Conservation (phyloP, 2,797 vertebrate genomes). For the Peromyscus eremicus region DNA sequence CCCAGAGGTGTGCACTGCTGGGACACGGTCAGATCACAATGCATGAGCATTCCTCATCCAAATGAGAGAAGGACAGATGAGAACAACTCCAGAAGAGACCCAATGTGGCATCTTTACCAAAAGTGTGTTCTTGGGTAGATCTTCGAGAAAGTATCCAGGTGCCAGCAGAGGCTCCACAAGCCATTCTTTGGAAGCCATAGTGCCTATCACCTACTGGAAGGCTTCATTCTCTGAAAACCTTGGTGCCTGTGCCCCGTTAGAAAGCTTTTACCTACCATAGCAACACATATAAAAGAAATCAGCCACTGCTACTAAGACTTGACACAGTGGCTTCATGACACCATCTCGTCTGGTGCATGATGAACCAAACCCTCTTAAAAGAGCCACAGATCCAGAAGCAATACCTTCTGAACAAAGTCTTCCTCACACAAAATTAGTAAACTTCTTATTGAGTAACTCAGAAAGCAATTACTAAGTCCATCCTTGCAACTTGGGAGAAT, state of each 20-base stretch:
- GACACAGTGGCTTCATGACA: background rate
- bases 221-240: background rate
- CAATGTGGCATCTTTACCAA: background rate
- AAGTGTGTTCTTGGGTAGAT: background rate
- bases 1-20: background rate
- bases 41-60: background rate
- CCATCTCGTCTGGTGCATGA: accelerated
- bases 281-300: background rate
- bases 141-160: background rate
- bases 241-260: background rate
- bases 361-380: background rate
- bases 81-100: background rate
- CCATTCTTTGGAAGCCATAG: background rate
- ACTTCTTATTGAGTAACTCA: background rate
- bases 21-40: background rate
- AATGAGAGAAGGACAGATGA: background rate
- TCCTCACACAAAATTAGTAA: background rate
- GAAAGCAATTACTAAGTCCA: background rate
- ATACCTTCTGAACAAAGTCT: background rate
- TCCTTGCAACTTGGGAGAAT: background rate
- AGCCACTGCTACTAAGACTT: background rate
- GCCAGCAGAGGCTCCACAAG: background rate
- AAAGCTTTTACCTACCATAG: background rate
- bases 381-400: background rate
- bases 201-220: background rate